Conservation (phyloP, 2,113 vertebrate species). For the Protobothrops mucrosquamatus region DNA sequence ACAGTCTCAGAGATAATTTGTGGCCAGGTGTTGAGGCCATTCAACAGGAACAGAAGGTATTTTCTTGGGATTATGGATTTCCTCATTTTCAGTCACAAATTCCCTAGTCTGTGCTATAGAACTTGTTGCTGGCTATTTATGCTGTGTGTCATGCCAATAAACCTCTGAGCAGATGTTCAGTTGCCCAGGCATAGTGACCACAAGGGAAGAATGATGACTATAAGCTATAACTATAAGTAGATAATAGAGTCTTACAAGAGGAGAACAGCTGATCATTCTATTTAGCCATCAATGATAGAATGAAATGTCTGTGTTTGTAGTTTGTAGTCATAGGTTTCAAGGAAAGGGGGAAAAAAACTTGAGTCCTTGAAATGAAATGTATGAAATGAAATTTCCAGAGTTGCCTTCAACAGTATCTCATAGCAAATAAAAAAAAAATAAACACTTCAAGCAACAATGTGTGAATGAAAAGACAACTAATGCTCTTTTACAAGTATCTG, state of each 20-base stretch:
- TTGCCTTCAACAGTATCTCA: not conserved
- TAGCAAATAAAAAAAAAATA: not conserved
- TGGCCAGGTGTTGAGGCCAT: not conserved
- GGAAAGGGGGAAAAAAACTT: not conserved
- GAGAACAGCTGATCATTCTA: slow-evolving; percentile 37
- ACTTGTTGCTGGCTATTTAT: slow-evolving; percentile 18
- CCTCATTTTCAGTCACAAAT: not conserved
- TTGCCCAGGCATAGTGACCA: slow-evolving; percentile 58
- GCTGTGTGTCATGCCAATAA: slow-evolving; percentile 51
- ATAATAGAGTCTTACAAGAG: slow-evolving; percentile 51
- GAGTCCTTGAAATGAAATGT: not conserved
- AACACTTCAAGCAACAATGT: not conserved
- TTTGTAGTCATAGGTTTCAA: slow-evolving; percentile 1
- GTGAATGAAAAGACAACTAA: not conserved
- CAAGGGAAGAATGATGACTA: slow-evolving; percentile 46
- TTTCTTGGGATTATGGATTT: not conserved
- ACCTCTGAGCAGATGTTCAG: slow-evolving; percentile 62
- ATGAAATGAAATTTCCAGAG: not conserved
- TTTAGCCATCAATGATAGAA: slow-evolving; percentile 51
- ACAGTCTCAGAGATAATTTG: not conserved
- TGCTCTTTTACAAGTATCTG: not conserved
- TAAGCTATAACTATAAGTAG: slow-evolving; percentile 50
- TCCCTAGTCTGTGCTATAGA: not conserved
- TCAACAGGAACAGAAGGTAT: not conserved
- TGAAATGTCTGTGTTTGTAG: slow-evolving; percentile 26